Evolutionary conservation across 1,140 invertebrate genomes (phyloP).

Genomic region (Wasmannia auropunctata): DNA sequence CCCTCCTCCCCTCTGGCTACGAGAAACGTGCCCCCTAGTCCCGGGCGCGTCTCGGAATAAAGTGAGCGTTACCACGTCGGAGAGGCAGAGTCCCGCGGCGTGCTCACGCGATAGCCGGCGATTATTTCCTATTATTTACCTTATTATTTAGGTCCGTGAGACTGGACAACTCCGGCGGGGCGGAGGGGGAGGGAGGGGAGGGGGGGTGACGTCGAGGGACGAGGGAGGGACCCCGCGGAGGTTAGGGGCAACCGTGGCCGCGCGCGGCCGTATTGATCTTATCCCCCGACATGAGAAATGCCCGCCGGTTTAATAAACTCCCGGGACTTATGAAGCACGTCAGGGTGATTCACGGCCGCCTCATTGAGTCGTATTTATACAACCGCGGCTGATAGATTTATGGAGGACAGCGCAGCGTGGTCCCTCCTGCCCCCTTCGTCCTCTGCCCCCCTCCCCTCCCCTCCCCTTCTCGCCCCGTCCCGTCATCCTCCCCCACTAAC

Average conservation of each 20-base stretch:
- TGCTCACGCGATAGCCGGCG: constrained; percentile 67
- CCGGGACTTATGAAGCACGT: constrained; percentile 86
- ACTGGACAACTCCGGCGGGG: constrained; percentile 20
- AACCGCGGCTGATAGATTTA: constrained; percentile 86
- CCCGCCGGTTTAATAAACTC: constrained; percentile 86
- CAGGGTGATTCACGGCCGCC: constrained; percentile 86
- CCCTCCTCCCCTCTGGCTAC: not conserved
- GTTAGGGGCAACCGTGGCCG: constrained; percentile 80
- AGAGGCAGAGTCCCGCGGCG: constrained; percentile 45
- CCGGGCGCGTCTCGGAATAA: not conserved
- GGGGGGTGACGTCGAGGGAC: constrained; percentile 38
- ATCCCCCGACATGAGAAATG: constrained; percentile 86
- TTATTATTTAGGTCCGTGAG: constrained; percentile 74
- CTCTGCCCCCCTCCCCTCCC: constrained; percentile 63
- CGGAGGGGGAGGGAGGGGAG: not conserved
- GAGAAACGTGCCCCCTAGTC: constrained; percentile 7
- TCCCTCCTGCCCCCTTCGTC: constrained; percentile 78
- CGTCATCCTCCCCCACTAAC: constrained; percentile 64
- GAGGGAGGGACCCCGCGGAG: constrained; percentile 69
- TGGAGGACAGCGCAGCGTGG: constrained; percentile 85
- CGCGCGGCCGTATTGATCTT: constrained; percentile 86
- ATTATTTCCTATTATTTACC: constrained; percentile 79
- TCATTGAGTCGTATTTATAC: constrained; percentile 86
- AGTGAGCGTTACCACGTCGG: constrained; percentile 27
- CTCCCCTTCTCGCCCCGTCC: constrained; percentile 48